Evolutionary conservation across 2,888 invertebrate species (phyloP), one percentile per base, ranked within the genome.

Genomic region (Masnerella sp.): DNA sequence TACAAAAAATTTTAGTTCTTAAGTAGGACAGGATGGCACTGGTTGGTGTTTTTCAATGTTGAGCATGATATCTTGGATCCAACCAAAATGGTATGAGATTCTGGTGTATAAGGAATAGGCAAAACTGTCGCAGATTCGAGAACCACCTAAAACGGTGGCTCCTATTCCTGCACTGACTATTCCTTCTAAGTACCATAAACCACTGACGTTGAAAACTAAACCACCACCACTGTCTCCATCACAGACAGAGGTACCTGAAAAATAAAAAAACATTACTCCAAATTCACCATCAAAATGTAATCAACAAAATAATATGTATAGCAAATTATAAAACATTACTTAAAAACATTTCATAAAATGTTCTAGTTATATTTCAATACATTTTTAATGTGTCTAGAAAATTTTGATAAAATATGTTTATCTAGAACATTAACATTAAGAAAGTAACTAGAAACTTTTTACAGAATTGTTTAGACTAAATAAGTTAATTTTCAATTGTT

Each of bases 171-270:
- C 80, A 69, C 89, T 89, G 2, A 89, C 89, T 54, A 89, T 82
- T 0, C 89, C 89, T 40, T 87, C 82, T 4, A 89, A 78, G 71
- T 86, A 89, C 85, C 87, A 89, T 3, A 85, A 74, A 1, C 77
- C 79, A 17, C 80, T 75, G 12, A 71, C 80, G 32, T 79, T 73
- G 47, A 89, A 87, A 0, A 88, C 85, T n/a, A 89, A 80, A 36
- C 88, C 89, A 9, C 89, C 88, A 0, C 89, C 89, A 74, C 89
- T 89, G 73, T 89, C 89, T 2, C 89, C 89, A 36, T 86, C 83
- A 59, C 89, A 89, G 8, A 88, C 88, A 1, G 88, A 80, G 11
- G 86, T 84, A 59, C 88, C 88, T 88, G 70, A 38, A 80, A 80
- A 51, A 18, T 28, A 28, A 9, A 28, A 28, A 28, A 28, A 1